Conservation (phyloP, 2,797 vertebrate genomes). For the Anniella stebbinsi region DNA sequence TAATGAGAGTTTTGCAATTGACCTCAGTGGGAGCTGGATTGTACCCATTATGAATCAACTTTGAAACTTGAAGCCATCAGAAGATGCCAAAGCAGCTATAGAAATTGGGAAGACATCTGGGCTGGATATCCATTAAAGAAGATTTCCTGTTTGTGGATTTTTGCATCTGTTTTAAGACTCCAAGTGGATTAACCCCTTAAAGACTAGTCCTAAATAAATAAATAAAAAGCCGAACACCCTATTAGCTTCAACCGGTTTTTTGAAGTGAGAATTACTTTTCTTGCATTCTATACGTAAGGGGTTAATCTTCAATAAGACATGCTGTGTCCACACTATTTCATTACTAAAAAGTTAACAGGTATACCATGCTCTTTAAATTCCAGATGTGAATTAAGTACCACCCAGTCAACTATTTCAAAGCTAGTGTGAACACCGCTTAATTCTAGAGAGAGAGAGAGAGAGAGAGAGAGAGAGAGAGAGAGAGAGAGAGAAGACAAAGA, state of each 20-base stretch:
- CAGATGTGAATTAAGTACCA: constrained; percentile 70
- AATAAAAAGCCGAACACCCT: constrained; percentile 68
- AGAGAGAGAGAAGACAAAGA: constrained; percentile 75
- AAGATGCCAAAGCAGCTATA: constrained; percentile 71
- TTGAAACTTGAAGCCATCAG: constrained; percentile 57
- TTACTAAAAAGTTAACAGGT: constrained; percentile 77
- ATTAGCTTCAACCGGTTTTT: constrained; percentile 68
- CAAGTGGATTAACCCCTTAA: constrained; percentile 86
- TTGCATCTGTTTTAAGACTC: constrained; percentile 81
- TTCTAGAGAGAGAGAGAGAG: constrained; percentile 61
- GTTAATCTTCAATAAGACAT: constrained; percentile 83
- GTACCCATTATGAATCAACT: constrained; percentile 4
- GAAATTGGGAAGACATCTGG: constrained; percentile 60
- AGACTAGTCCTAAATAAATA: constrained; percentile 58
- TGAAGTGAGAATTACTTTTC: constrained; percentile 72
- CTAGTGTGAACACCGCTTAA: constrained; percentile 84
- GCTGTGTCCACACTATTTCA: constrained; percentile 86
- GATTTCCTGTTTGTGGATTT: constrained; percentile 82
- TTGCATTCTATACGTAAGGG: constrained; percentile 78
- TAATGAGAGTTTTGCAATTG: constrained; percentile 17
- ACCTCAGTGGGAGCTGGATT: constrained; percentile 19
- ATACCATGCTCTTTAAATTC: constrained; percentile 71
- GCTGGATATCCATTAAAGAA: constrained; percentile 52
- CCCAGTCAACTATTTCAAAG: constrained; percentile 79
- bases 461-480: constrained; percentile 64